Evolutionary conservation across 2,797 vertebrate species (phyloP).

Genomic region (Pseudochirops corinnae): DNA sequence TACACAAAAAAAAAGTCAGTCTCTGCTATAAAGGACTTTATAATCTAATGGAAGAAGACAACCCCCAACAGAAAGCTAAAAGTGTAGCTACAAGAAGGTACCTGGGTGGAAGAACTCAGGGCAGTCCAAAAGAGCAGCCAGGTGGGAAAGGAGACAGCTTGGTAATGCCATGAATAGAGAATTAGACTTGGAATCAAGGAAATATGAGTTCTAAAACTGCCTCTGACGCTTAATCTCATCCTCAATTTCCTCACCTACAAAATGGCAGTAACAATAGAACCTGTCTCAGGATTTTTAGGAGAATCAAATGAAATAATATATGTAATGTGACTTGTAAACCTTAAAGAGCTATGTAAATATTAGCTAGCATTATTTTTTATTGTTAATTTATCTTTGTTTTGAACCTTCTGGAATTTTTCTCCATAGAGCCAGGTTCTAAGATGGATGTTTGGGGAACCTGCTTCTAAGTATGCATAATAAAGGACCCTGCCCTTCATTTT

Average conservation of each 20-base stretch:
- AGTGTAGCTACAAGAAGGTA: background rate
- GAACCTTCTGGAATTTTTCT: background rate
- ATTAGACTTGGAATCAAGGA: background rate
- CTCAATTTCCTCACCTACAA: background rate
- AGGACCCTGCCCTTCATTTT: background rate
- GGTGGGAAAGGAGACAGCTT: background rate
- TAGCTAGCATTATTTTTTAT: background rate
- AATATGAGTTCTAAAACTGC: background rate
- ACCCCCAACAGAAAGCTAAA: background rate
- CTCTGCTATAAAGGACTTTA: background rate
- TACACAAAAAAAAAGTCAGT: background rate
- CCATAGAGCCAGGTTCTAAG: background rate
- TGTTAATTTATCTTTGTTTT: background rate
- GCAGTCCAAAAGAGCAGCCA: background rate
- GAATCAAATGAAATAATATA: background rate
- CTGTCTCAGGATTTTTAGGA: background rate
- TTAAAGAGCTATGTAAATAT: background rate
- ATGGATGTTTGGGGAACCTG: background rate
- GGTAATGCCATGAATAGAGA: background rate
- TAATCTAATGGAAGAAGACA: background rate
- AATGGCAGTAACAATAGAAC: background rate
- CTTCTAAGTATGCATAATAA: background rate
- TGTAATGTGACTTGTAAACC: background rate
- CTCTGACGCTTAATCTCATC: background rate
- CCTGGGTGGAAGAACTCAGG: background rate